A percentile compares a stretch with the other conserved stretches of the same genome.
phyloP scores from a whole-genome alignment of 1,140 invertebrate genomes.

The Phymastichus coffea region DNA sequence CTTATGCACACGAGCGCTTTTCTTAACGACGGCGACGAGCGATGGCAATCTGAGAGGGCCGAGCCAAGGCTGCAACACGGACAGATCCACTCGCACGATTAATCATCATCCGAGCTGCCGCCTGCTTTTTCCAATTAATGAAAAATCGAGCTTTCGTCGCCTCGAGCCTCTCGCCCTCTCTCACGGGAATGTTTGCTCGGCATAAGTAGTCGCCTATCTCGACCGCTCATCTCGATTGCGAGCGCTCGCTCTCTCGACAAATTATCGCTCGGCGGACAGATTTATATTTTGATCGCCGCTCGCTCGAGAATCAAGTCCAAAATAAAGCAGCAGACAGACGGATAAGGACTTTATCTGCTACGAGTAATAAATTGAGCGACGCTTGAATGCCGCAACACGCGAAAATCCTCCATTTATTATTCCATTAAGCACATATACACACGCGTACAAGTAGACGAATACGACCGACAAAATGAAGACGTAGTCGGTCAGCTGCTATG shows the following conservation, averaged over 20 bases:
- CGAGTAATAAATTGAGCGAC: conserved; percentile 18
- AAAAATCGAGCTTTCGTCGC: conserved; percentile 15
- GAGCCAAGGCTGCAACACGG: background rate
- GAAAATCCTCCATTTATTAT: background rate
- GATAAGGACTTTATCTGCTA: conserved; percentile 13
- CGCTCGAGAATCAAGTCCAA: background rate
- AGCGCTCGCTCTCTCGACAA: conserved; percentile 15
- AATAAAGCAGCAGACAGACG: background rate
- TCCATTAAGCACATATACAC: conserved; percentile 9
- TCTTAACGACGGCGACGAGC: conserved; percentile 11
- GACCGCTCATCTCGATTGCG: conserved; percentile 19
- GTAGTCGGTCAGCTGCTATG: background rate
- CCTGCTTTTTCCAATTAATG: conserved; percentile 21
- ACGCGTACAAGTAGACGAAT: conserved; percentile 16
- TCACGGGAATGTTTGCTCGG: background rate
- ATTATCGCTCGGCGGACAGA: conserved; percentile 12
- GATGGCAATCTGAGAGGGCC: conserved; percentile 16
- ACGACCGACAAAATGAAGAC: conserved; percentile 20
- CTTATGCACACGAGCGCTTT: background rate
- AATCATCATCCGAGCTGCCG: too few relatives aligned
- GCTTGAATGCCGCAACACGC: conserved; percentile 11
- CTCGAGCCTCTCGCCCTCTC: background rate
- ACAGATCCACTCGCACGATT: conserved; percentile 5
- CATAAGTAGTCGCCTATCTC: conserved; percentile 3
- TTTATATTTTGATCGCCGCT: conserved; percentile 14